Base-by-base conservation (phyloP, 2,113 vertebrate genomes). In the Erinaceus europaeus region DNA sequence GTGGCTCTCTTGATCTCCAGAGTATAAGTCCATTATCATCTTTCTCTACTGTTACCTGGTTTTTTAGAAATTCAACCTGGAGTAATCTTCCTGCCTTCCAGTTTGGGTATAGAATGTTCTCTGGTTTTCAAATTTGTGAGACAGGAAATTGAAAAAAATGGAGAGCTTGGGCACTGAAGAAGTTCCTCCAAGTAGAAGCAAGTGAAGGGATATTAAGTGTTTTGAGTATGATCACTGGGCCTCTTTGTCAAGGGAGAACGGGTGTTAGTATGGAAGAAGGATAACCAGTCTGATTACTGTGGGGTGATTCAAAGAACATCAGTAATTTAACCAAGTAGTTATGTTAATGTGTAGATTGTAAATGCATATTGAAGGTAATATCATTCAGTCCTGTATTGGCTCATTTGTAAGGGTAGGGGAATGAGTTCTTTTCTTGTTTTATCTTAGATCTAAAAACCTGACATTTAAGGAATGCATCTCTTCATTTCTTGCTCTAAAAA, bases 401-500 rank as follows among this genome's bases (percentile, higher is more conserved):
- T 44, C 13, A 7, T 18, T 73, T 38, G 64, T 59, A 15, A 36
- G 32, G 86, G 5, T 9, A 10, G 38, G 23, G 53, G 55, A 18
- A n/a, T 50, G 36, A 57, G 5, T 29, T 76, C 25, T 23, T 44
- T 87, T n/a, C 50, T n/a, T n/a, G n/a, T n/a, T n/a, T n/a, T n/a
- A n/a, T n/a, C n/a, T n/a, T n/a, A n/a, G n/a, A n/a, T n/a, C n/a
- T 52, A 52, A 52, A 52, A 3, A 20, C 50, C 50, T 52, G 50
- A 52, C 20, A 52, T 52, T 52, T 17, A 52, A 20, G 50, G 50
- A 10, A 52, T 57, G 23, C 27, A 25, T 57, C 20, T 40, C 23
- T 80, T 57, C 8, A 68, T 90, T 86, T 79, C 27, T 73, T 73
- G 13, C 61, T 81, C 55, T 68, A 10, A 55, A 84, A 79, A 67